Evolutionary conservation across 2,113 vertebrate species (phyloP).

Genomic region (Antechinus flavipes): DNA sequence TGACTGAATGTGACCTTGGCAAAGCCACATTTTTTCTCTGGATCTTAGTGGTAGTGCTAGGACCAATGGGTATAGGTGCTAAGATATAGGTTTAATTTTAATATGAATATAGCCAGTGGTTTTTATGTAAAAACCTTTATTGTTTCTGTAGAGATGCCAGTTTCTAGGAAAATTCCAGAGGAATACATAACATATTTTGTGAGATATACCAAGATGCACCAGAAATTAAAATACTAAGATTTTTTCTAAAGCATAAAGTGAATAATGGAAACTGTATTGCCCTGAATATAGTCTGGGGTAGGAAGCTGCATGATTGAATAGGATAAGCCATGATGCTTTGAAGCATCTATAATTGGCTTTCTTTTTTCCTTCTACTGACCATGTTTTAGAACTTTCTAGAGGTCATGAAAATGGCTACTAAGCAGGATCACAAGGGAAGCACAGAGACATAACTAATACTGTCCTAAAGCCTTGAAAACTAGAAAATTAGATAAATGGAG

Average conservation of each 20-base stretch:
- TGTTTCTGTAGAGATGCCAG: background rate
- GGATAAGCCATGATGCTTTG: background rate
- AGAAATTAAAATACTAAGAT: background rate
- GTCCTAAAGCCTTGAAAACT: background rate
- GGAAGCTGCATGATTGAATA: background rate
- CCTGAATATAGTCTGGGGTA: background rate
- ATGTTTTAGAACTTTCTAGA: background rate
- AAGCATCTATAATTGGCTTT: background rate
- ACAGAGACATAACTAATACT: background rate
- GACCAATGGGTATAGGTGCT: background rate
- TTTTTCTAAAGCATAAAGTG: background rate
- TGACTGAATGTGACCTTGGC: background rate
- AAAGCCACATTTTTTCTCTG: background rate
- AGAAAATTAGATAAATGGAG: background rate
- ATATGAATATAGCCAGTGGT: background rate
- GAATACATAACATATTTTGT: background rate
- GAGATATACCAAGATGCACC: background rate
- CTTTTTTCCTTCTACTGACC: background rate
- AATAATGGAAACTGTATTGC: background rate
- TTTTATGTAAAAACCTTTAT: background rate
- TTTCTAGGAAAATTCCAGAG: background rate
- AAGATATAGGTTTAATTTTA: background rate
- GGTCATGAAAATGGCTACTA: background rate
- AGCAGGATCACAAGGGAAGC: background rate
- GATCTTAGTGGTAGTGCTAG: background rate